phyloP scores from a whole-genome alignment of 2,113 vertebrate species.

The Myiagra hebetior region DNA sequence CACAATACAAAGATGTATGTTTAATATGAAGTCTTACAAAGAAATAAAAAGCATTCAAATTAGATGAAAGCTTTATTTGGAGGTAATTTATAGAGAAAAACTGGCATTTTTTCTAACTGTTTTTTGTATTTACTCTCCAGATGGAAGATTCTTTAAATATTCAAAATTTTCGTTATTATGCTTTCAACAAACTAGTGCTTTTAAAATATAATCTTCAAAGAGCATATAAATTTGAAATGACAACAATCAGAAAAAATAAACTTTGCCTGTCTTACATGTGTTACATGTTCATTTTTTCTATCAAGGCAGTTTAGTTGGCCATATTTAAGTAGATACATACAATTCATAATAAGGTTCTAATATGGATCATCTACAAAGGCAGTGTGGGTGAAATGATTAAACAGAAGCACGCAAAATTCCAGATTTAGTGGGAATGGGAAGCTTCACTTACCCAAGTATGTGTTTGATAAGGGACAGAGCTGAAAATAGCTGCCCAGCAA shows the following conservation, averaged over 20 bases:
- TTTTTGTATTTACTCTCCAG: not conserved
- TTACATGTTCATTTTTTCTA: fast-evolving
- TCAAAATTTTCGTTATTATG: not conserved
- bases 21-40: not conserved
- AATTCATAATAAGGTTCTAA: not conserved
- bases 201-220: not conserved
- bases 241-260: not conserved
- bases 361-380: not conserved
- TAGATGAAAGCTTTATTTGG: not conserved
- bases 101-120: not conserved
- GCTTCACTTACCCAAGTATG: not conserved
- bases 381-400: not conserved
- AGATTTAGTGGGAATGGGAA: not conserved
- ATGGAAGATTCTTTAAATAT: not conserved
- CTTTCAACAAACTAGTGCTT: not conserved
- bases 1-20: not conserved
- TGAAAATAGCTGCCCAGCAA: not conserved
- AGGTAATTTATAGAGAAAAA: not conserved
- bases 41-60: not conserved
- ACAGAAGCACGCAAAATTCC: not conserved
- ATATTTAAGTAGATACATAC: not conserved
- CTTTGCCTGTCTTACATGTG: not conserved
- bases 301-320: not conserved
- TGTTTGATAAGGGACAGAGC: not conserved
- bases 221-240: fast-evolving